Conservation (phyloP, 2,797 vertebrate genomes). For the Phrynocephalus vlangalii region DNA sequence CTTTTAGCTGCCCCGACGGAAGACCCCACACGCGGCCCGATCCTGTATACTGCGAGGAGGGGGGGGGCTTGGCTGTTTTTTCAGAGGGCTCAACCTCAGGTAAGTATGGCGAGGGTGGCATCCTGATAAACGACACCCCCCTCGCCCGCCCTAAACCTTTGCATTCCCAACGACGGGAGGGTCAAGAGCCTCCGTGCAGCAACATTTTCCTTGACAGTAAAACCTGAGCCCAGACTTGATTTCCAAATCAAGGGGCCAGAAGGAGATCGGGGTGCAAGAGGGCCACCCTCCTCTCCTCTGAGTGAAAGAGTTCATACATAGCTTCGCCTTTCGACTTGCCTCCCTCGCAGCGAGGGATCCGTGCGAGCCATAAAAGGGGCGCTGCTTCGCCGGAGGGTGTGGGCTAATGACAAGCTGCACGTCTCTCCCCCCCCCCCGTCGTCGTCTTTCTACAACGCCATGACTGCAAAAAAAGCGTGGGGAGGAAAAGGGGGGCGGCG, state of each 20-base stretch:
- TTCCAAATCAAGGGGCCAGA: neutral
- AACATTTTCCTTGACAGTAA: neutral
- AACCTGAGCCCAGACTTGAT: neutral
- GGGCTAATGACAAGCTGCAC: neutral
- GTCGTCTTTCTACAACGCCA: conserved; percentile 60
- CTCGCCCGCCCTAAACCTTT: neutral
- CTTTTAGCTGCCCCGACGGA: neutral
- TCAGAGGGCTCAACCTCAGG: no score
- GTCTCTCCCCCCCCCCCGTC: conserved; percentile 29
- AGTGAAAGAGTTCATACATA: neutral
- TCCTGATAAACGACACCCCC: neutral
- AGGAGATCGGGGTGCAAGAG: neutral
- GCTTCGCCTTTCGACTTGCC: neutral
- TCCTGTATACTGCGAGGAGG: neutral
- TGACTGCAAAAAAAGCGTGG: conserved; percentile 69
- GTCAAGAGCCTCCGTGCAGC: neutral
- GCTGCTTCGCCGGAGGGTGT: conserved; percentile 28
- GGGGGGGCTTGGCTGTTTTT: no score
- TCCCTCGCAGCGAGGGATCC: neutral
- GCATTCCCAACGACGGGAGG: neutral
- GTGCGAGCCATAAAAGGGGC: no score
- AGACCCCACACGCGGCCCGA: neutral
- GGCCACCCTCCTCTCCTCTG: no score
- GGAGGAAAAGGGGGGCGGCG: conserved; percentile 64
- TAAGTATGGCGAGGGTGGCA: neutral